phyloP scores from a whole-genome alignment of 2,888 invertebrate genomes.

The Azorinus chamasolen region DNA sequence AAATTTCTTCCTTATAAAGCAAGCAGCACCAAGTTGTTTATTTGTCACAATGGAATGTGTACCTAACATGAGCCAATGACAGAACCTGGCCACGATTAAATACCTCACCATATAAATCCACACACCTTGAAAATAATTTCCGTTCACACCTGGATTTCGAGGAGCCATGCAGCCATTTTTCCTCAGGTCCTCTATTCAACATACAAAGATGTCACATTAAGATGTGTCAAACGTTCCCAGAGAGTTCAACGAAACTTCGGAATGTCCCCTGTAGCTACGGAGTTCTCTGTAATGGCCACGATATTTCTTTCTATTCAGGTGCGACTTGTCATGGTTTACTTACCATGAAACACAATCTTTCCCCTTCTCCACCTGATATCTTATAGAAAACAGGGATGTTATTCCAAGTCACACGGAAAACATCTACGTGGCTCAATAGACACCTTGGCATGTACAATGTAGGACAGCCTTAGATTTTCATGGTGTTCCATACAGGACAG shows the following conservation, averaged over 20 bases:
- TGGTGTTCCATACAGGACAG: no score
- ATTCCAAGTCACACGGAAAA: conserved; percentile 22
- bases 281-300: conserved; percentile 37
- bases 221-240: conserved; percentile 31
- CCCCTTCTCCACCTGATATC: conserved; percentile 19
- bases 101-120: no score
- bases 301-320: conserved; percentile 42
- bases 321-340: conserved; percentile 51
- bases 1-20: no score
- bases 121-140: no score
- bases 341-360: conserved; percentile 39
- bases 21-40: no score
- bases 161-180: no score
- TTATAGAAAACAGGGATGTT: conserved; percentile 37
- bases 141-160: no score
- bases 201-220: conserved; percentile 17
- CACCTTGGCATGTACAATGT: neutral
- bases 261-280: conserved; percentile 17
- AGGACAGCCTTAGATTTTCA: no score
- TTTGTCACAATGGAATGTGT: no score
- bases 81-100: no score
- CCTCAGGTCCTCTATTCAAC: neutral
- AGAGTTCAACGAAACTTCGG: conserved; percentile 20
- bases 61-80: no score
- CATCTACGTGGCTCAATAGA: conserved; percentile 8